Base-by-base conservation (phyloP, 2,797 vertebrate genomes). In the Pampus argenteus region DNA sequence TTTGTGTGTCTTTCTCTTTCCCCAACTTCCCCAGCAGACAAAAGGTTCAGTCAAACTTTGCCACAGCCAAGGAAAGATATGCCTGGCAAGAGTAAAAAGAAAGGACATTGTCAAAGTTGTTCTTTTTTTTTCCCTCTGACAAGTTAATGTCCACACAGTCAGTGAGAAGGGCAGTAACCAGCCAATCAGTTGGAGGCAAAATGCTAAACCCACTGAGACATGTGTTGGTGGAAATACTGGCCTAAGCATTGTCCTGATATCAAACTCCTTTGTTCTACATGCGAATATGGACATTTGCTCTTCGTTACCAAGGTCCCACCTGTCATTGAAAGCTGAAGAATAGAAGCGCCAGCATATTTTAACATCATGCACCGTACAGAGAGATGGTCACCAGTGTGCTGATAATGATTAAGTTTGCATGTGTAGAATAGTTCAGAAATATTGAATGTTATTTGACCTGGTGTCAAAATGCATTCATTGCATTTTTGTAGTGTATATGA, bases 41-140 rank as follows among this genome's bases (percentile, higher is more conserved):
- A 93, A 93, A 87, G 92, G 88, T 91, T 93, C 84, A 86, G 86
- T 92, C 90, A 86, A 94, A 94, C 92, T 93, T 95, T 92, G 84
- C 85, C 91, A 76, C 84, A 59, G 86, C 87, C 60, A 82, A 84
- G 86, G 68, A 82, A 85, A 90, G 85, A 92, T 90, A 77, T 79
- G 79, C 74, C 60, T 68, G 71, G 83, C 75, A 52, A 83, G 77
- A 71, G 29, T 17, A 79, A 74, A 76, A 83, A 67, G 71, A 86
- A 89, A 93, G 85, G 88, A 85, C 90, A 51, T 72, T 58, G 75
- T 86, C 78, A 87, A 90, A 91, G 86, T 90, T 88, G 79, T 71
- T 83, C 52, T 61, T 77, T 70, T 73, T 78, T 84, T 18, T 8
- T 17, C 23, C 45, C 42, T 87, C 78, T 87, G 86, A 88, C 89